Evolutionary conservation across 2,113 vertebrate species (phyloP), one percentile per base, ranked within the genome.

Genomic region (Hemiprocne comata): DNA sequence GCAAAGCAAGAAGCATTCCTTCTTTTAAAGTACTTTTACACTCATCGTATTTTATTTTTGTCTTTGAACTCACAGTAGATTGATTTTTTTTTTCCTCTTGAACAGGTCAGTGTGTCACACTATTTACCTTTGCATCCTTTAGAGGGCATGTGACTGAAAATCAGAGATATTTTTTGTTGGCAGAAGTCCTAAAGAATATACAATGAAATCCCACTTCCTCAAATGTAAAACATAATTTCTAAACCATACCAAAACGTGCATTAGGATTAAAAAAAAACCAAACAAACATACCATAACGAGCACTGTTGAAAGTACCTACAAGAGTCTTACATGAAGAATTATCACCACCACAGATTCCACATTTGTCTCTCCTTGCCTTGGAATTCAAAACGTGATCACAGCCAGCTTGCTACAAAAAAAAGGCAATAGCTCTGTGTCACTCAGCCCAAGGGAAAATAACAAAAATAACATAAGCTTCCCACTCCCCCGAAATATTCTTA

Each of bases 381-480:
- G 99, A 99, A 97, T 99, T 99, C 85, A 99, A 97, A 73, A 99
- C 97, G 0, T 99, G 99, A 97, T 99, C 99, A 94, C 99, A 99
- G 93, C 99, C 99, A 64, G 99, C 99, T 99, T 99, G 99, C 99
- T 99, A 96, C 51, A 97, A 92, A 77, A 12, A 71, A 44, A 93
- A 74, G 13, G 61, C 58, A 83, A 62, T 28, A 44, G 19, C 16
- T 16, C 46, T 50, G 4, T 73, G 17, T 91, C 51, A 83, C 31
- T 91, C 42, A 90, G 29, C 9, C 24, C 69, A 91, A 34, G 9
- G 5, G 26, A 70, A 75, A 57, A 82, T 5, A 83, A 69, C 24
- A 8, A 65, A 93, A 93, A 78, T 11, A 69, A 78, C 2, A 7
- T 33, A 85, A 90, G n/a, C 23, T 80, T 58, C 55, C 29, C 64